Percentiles rank a stretch among this genome's conserved stretches.
Conservation (phyloP, 2,888 invertebrate genomes). For the Drosophila quasianomalipes region DNA sequence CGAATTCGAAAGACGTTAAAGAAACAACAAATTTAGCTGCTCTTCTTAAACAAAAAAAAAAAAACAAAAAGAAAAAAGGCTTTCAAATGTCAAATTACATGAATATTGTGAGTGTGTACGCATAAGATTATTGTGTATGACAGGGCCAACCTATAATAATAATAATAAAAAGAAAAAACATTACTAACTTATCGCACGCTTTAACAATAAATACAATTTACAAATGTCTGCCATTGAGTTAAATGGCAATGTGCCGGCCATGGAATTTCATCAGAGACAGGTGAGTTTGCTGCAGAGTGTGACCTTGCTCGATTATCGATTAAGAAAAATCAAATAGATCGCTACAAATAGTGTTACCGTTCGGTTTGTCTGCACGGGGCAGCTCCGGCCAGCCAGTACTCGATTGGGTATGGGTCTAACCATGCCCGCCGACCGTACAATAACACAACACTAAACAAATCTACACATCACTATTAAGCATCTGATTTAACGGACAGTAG, state of each 20-base stretch:
- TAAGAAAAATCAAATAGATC: not conserved
- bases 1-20: slow-evolving; percentile 57
- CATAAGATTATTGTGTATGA: slow-evolving; percentile 20
- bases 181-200: slow-evolving; percentile 18
- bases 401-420: too few relatives aligned
- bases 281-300: slow-evolving; percentile 56
- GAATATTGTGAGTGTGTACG: slow-evolving; percentile 25
- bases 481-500: too few relatives aligned
- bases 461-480: too few relatives aligned
- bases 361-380: too few relatives aligned
- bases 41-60: slow-evolving; percentile 2
- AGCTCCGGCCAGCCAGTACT: too few relatives aligned
- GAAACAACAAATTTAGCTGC: slow-evolving; percentile 30
- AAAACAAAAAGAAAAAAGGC: slow-evolving; percentile 4
- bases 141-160: slow-evolving; percentile 28
- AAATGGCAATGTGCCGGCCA: slow-evolving; percentile 74
- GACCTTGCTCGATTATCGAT: not conserved
- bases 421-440: too few relatives aligned
- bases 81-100: slow-evolving; percentile 45
- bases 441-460: too few relatives aligned
- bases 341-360: too few relatives aligned
- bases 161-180: slow-evolving; percentile 17
- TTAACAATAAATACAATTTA: slow-evolving; percentile 14
- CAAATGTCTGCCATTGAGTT: slow-evolving; percentile 82
- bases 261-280: slow-evolving; percentile 82